Percentiles rank a stretch among this genome's conserved stretches.
These are phyloP conservation scores for Acipenser transmontanus DNA, from an alignment of 2,797 vertebrate species.

Conservation along the genomic window DNA sequence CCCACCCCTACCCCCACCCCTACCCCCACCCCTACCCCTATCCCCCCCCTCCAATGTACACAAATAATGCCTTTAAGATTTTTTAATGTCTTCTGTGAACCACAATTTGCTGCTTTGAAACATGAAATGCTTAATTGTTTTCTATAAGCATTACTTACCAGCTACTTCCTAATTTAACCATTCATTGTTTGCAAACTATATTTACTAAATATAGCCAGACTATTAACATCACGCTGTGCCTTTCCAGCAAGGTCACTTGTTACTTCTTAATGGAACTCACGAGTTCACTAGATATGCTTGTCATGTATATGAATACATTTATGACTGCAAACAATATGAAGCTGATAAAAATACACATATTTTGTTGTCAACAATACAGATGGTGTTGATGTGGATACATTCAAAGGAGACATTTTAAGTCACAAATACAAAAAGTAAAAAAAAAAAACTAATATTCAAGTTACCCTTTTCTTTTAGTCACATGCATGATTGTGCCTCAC, in stretches of 20 bases:
- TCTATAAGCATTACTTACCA: background rate
- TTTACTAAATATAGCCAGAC: slow-evolving; percentile 33
- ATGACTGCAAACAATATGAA: too few relatives aligned
- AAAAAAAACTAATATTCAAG: background rate
- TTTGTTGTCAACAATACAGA: too few relatives aligned
- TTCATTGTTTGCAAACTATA: slow-evolving; percentile 52
- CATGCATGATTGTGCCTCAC: slow-evolving; percentile 5
- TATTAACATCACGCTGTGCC: slow-evolving; percentile 46
- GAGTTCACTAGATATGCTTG: too few relatives aligned
- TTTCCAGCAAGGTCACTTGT: slow-evolving; percentile 33
- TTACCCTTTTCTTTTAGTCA: background rate
- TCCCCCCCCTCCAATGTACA: too few relatives aligned
- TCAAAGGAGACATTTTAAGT: background rate
- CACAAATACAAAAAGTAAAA: background rate
- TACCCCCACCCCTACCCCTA: too few relatives aligned
- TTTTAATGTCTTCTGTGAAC: too few relatives aligned
- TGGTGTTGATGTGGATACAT: background rate
- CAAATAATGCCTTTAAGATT: too few relatives aligned
- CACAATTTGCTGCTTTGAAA: too few relatives aligned
- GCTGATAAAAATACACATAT: too few relatives aligned
- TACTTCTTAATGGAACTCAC: slow-evolving; percentile 1
- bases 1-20: too few relatives aligned
- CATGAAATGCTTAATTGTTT: too few relatives aligned
- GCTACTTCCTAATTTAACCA: slow-evolving; percentile 31
- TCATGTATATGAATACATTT: too few relatives aligned